Evolutionary conservation across 2,797 vertebrate species (phyloP).

Genomic region (Phoeniculus purpureus): DNA sequence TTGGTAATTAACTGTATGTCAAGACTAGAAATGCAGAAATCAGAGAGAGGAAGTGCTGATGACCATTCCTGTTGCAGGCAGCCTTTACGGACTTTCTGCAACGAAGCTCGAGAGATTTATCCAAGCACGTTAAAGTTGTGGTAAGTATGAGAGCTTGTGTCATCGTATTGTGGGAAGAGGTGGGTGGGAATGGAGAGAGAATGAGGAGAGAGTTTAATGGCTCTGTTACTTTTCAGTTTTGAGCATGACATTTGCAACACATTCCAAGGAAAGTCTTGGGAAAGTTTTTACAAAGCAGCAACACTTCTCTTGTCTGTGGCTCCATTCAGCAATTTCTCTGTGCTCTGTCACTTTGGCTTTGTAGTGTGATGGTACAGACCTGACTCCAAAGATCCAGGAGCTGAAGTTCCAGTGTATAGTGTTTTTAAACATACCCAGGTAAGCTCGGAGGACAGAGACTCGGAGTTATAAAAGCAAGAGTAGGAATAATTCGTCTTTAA

Average conservation of each 20-base stretch:
- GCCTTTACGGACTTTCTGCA: constrained; percentile 99
- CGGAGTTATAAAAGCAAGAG: neutral
- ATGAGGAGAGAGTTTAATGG: constrained; percentile 61
- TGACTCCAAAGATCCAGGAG: constrained; percentile 98
- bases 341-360: constrained; percentile 71
- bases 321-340: constrained; percentile 60
- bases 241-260: constrained; percentile 67
- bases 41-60: neutral
- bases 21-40: neutral
- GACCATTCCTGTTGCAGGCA: constrained; percentile 79
- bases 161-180: neutral
- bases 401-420: constrained; percentile 99
- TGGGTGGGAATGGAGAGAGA: neutral
- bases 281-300: constrained; percentile 70
- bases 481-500: neutral
- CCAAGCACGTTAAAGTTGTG: constrained; percentile 98
- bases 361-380: constrained; percentile 97
- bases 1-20: neutral
- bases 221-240: constrained; percentile 72
- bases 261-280: constrained; percentile 70
- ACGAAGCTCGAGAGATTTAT: constrained; percentile 97
- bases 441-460: constrained; percentile 37
- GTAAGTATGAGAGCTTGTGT: constrained; percentile 81
- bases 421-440: constrained; percentile 99
- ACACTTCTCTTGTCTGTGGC: constrained; percentile 68